These are phyloP conservation scores for Tragopan temminckii DNA, from an alignment of 2,797 vertebrate species.

Conservation along the genomic window DNA sequence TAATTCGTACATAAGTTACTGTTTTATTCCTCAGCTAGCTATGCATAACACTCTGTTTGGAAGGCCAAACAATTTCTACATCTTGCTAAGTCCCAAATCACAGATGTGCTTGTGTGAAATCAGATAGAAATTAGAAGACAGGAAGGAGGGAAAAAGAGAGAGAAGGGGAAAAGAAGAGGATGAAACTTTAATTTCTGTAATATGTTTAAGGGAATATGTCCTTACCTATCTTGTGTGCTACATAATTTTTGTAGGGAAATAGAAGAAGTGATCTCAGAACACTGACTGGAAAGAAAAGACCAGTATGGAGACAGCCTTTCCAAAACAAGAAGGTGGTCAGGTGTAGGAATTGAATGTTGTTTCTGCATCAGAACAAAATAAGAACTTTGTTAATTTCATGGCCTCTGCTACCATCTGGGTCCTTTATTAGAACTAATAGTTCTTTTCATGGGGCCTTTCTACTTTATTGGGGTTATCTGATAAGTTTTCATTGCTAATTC, in stretches of 20 bases:
- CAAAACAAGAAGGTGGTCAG: background rate
- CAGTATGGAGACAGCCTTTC: background rate
- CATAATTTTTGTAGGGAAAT: background rate
- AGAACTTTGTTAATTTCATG: too few relatives aligned
- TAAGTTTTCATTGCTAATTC: too few relatives aligned
- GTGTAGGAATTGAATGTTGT: too few relatives aligned
- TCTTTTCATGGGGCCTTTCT: too few relatives aligned
- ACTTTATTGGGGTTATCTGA: too few relatives aligned
- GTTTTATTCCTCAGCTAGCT: background rate
- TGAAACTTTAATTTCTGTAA: background rate
- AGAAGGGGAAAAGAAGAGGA: background rate
- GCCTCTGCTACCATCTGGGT: too few relatives aligned
- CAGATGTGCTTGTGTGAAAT: background rate
- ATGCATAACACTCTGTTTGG: background rate
- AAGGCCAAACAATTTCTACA: background rate
- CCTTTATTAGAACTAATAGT: too few relatives aligned
- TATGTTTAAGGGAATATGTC: background rate
- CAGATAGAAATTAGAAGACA: background rate
- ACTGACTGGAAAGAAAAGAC: background rate
- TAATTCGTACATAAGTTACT: background rate
- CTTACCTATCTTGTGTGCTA: background rate
- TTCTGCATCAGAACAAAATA: too few relatives aligned
- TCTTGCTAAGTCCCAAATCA: background rate
- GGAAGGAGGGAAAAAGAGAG: background rate
- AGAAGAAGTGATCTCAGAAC: background rate